Evolutionary conservation across 2,113 vertebrate genomes (phyloP).

Genomic region (Acinonyx jubatus): DNA sequence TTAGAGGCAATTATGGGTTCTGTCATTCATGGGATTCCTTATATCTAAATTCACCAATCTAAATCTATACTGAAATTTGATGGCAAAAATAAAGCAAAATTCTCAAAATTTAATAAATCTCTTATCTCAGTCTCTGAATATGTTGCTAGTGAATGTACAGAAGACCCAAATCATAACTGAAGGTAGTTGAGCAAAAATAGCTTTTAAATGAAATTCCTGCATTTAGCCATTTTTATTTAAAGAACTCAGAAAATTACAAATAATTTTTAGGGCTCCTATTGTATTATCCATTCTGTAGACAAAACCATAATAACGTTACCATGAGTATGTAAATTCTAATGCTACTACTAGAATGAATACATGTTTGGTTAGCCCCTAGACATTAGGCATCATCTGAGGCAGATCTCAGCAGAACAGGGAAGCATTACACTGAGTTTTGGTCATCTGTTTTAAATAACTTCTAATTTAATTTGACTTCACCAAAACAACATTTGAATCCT

Average conservation of each 20-base stretch:
- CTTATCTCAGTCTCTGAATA: background rate
- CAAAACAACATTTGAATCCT: background rate
- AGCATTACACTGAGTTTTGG: background rate
- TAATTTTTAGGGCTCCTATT: background rate
- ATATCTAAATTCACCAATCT: background rate
- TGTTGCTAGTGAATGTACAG: background rate
- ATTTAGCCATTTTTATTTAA: background rate
- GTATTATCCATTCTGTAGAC: background rate
- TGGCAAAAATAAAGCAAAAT: background rate
- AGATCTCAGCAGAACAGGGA: background rate
- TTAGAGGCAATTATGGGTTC: background rate
- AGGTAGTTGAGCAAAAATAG: background rate
- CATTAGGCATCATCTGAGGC: background rate
- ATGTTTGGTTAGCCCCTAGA: background rate
- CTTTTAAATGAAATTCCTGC: background rate
- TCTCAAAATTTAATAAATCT: conserved; percentile 14
- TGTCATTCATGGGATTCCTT: background rate
- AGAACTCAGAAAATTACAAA: conserved; percentile 38
- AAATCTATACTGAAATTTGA: background rate
- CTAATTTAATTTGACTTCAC: background rate
- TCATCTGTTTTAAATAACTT: background rate
- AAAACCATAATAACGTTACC: background rate
- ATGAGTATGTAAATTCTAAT: background rate
- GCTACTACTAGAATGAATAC: background rate
- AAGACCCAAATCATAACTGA: background rate